Base-by-base conservation (phyloP, 2,113 vertebrate species). In the Rhinoptilus africanus region DNA sequence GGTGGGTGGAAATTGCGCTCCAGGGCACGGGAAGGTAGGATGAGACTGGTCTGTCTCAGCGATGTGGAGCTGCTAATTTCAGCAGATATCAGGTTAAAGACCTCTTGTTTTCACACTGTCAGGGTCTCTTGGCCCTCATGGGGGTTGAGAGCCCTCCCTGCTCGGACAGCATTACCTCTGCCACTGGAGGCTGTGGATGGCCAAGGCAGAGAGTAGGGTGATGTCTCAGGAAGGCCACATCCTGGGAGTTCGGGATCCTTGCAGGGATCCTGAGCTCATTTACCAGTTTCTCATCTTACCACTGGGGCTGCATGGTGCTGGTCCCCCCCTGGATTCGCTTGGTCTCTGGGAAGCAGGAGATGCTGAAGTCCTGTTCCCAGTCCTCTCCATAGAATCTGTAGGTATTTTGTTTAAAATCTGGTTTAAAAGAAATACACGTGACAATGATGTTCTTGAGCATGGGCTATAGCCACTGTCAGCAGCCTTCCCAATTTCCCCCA, bases 261-360 rank as follows among this genome's bases (percentile, higher is more conserved):
- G 2, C 23, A 73, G 45, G 39, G 39, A 91, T 45, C 14, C 48
- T 78, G 56, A 95, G 32, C 14, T 76, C 20, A 15, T 51, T 79
- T 71, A 79, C 41, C 37, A 45, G 2, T 77, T 76, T 89, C 51
- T 14, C 28, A 8, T 75, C 17, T 62, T 82, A 28, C n/a, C 10
- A 3, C 54, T 30, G 10, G 18, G 27, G 14, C 54, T 87, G n/a
- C 41, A 11, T 24, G 3, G 17, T 6, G 2, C 37, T 67, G 12
- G 5, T 59, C 5, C 3, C 11, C 27, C 6, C 6, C 11, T 7
- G 24, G 23, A 22, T 87, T 77, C 1, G 0, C 35, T 56, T 51
- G 20, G 64, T 37, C 32, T 35, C 64, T 20, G 5, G n/a, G 7
- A 92, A 88, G 48, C 20, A 43, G 73, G 28, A 71, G 32, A 37